These are phyloP conservation scores for Rhea pennata DNA, from an alignment of 2,113 vertebrate species.

Conservation along the genomic window DNA sequence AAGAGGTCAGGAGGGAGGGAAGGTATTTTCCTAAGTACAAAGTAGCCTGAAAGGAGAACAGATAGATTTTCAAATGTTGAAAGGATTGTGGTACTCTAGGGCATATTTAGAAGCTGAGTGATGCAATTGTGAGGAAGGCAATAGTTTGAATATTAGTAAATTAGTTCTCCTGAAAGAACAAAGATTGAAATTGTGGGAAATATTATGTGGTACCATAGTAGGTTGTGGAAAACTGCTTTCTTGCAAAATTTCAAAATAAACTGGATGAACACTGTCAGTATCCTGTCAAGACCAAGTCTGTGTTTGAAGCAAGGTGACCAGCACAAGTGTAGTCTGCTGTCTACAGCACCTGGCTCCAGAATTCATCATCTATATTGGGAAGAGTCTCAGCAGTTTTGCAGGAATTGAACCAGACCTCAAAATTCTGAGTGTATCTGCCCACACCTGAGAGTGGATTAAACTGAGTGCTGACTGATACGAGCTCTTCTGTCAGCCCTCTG, in stretches of 20 bases:
- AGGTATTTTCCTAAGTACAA: neutral
- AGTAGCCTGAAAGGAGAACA: neutral
- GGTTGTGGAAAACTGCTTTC: neutral
- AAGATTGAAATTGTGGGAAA: neutral
- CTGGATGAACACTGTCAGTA: neutral
- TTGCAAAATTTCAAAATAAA: neutral
- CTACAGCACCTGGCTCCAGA: neutral
- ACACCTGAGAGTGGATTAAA: neutral
- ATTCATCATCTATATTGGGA: neutral
- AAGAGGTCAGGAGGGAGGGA: neutral
- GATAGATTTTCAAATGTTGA: neutral
- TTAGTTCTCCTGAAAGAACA: neutral
- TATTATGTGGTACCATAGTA: neutral
- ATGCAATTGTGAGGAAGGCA: neutral
- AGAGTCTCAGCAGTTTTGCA: neutral
- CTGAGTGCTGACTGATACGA: neutral
- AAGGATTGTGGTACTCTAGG: neutral
- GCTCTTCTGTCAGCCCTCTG: neutral
- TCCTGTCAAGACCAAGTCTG: fast-evolving
- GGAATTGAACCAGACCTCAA: neutral
- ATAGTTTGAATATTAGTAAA: neutral
- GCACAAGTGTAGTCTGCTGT: neutral
- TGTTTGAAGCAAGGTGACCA: neutral
- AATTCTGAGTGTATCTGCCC: neutral
- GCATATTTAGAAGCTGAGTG: neutral